Conservation (phyloP, 2,113 vertebrate genomes). For the Catharus fuscescens region DNA sequence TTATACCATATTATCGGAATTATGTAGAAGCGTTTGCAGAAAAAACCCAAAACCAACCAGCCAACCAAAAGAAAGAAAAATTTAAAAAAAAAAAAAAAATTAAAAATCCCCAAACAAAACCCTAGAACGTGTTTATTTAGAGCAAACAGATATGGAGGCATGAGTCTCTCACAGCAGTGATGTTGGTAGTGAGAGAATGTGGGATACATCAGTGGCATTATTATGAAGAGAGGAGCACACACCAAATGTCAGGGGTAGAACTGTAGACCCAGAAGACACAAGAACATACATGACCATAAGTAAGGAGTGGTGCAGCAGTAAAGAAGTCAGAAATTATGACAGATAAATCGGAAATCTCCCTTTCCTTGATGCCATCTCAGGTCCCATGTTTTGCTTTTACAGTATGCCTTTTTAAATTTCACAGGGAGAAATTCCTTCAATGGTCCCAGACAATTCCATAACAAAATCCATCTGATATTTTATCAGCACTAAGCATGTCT, state of each 20-base stretch:
- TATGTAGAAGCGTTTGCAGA: background rate
- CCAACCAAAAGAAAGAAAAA: background rate
- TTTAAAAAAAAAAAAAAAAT: background rate
- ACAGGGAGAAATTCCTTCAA: background rate
- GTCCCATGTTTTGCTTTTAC: background rate
- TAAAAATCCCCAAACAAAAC: background rate
- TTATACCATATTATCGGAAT: background rate
- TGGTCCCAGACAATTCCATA: background rate
- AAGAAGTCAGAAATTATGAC: background rate
- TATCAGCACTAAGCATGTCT: background rate
- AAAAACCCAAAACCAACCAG: background rate
- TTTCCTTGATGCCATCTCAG: background rate
- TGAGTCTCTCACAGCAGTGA: background rate
- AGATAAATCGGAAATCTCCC: background rate
- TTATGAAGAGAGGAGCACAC: background rate
- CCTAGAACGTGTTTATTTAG: background rate
- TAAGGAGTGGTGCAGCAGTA: background rate
- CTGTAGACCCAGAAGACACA: accelerated
- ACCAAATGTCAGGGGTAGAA: background rate
- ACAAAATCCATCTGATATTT: background rate
- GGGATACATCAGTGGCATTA: background rate
- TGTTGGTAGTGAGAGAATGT: background rate
- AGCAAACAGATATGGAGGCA: background rate
- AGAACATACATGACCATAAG: no score
- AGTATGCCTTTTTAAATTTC: background rate